phyloP scores from a whole-genome alignment of 2,888 invertebrate genomes.

The Ophion ventricosus region DNA sequence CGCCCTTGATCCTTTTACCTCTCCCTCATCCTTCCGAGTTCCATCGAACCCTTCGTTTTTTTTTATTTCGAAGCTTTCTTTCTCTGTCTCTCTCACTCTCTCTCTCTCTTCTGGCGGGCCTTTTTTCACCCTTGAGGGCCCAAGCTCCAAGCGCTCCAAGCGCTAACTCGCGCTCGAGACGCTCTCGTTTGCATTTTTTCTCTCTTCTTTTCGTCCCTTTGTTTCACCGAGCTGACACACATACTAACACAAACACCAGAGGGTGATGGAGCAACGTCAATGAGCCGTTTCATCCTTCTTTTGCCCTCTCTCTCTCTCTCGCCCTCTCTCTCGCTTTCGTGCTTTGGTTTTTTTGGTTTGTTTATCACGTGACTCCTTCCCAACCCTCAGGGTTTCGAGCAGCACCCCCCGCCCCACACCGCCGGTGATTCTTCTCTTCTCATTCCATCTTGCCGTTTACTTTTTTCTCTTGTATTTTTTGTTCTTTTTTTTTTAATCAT shows the following conservation, averaged over 20 bases:
- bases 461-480: not conserved
- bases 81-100: not conserved
- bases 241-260: constrained; percentile 5
- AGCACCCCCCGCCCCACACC: not conserved
- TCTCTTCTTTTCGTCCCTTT: not conserved
- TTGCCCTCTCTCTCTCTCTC: not conserved
- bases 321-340: constrained; percentile 1
- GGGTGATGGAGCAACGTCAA: constrained; percentile 15
- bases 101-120: not conserved
- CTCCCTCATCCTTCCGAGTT: constrained; percentile 6
- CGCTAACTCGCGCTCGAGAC: not conserved
- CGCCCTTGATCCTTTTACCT: not conserved
- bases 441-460: not conserved
- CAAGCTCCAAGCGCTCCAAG: not conserved
- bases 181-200: constrained; percentile 29
- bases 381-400: not conserved
- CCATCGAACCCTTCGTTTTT: constrained; percentile 18
- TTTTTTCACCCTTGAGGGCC: constrained; percentile 24
- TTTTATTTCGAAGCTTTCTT: constrained; percentile 26
- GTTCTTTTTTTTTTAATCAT: not conserved
- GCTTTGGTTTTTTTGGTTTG: constrained; percentile 3
- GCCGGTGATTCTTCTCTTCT: not conserved
- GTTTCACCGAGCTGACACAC: constrained; percentile 17
- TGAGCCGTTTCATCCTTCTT: constrained; percentile 12
- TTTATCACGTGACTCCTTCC: constrained; percentile 24